Evolutionary conservation across 2,888 invertebrate species (phyloP), one percentile per base, ranked within the genome.

Genomic region (Epinotia demarniana): DNA sequence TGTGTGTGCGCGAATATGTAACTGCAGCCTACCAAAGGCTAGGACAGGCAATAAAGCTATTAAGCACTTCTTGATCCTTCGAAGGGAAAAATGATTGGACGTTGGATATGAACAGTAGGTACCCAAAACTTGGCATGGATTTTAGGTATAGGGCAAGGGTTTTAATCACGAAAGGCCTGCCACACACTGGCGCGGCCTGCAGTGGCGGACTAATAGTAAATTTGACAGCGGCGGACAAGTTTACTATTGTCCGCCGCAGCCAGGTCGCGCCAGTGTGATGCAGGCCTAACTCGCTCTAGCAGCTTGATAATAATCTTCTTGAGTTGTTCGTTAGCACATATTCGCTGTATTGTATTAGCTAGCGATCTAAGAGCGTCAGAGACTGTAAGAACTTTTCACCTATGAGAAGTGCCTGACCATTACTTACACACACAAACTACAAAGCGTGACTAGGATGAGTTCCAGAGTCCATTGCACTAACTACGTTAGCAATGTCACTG

Each of bases 1-100:
- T 90, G 92, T 92, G 90, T 91, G 92, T 92, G 92, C 91, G 87
- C 89, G 86, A 85, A 89, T 87, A 89, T 87, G 88, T 88, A 88
- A 89, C 86, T 87, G 78, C 81, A 69, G 72, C 84, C 85, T 84
- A 86, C 86, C 89, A 87, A 90, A 90, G 85, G 83, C 84, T 85
- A 86, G 87, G 86, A 81, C 81, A n/a, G n/a, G 16, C 53, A 53
- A 53, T 53, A 8, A 53, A 53, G 13, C 53, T n/a, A 53, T 6
- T 53, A 2, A n/a, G 1, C n/a, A n/a, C 49, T 53, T 53, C 5
- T 6, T n/a, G n/a, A n/a, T 53, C 16, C 13, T n/a, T 13, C 4
- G 1, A 53, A 53, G n/a, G 6, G 16, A 16, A 16, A 16, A 16
- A 3, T 49, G n/a, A n/a, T n/a, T n/a, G 1, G n/a, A n/a, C 6